A percentile compares a stretch with the other conserved stretches of the same genome.
Evolutionary conservation across 2,797 vertebrate species (phyloP).

Genomic region (Aselliscus stoliczkanus): DNA sequence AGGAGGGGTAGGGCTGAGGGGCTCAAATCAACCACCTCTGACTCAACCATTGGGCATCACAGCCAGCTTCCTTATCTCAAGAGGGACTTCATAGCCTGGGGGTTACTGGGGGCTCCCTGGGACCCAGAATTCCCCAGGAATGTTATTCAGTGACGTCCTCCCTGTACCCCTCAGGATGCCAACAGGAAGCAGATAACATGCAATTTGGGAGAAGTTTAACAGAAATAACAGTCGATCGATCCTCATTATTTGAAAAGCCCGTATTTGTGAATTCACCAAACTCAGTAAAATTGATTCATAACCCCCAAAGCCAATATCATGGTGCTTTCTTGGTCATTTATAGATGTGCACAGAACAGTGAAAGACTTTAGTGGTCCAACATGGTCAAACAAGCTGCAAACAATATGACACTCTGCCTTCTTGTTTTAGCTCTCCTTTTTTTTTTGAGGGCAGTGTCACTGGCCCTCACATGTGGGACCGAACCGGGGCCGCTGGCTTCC

Average conservation of each 20-base stretch:
- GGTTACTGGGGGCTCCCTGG: background rate
- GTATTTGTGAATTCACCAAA: background rate
- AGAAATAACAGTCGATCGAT: background rate
- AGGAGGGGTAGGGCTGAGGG: background rate
- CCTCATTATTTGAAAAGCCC: background rate
- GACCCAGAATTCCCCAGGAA: background rate
- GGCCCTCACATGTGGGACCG: no score
- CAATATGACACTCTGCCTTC: background rate
- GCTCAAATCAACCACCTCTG: background rate
- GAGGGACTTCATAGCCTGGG: background rate
- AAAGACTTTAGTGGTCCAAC: background rate
- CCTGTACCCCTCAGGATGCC: background rate
- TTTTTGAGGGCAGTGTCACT: no score
- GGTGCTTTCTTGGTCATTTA: background rate
- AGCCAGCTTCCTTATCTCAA: background rate
- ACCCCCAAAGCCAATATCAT: background rate
- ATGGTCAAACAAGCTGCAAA: background rate
- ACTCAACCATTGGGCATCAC: background rate
- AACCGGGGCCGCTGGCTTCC: no score
- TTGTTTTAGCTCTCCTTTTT: background rate
- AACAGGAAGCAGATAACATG: background rate
- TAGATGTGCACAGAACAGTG: background rate
- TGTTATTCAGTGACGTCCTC: background rate
- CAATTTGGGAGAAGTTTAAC: background rate
- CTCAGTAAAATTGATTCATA: background rate